Evolutionary conservation across 2,113 vertebrate genomes (phyloP).

Genomic region (Epinephelus cyanopodus): DNA sequence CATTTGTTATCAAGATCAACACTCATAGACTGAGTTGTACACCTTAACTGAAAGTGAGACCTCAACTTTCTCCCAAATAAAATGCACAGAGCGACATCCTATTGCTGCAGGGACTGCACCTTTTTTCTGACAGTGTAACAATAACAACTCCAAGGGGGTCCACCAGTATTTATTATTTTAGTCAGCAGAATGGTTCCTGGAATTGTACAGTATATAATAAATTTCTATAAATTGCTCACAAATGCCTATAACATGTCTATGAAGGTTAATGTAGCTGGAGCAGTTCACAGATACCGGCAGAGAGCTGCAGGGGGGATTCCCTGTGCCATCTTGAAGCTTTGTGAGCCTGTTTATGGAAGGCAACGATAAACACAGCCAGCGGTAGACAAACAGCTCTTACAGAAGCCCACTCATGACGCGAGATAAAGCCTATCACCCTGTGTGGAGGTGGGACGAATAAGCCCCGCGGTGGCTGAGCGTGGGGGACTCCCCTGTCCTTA

Average conservation of each 20-base stretch:
- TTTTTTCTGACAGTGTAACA: conserved; percentile 34
- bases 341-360: conserved; percentile 41
- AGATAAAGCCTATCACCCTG: conserved; percentile 55
- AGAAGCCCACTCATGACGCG: conserved; percentile 65
- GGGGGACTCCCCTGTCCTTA: conserved; percentile 63
- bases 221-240: conserved; percentile 66
- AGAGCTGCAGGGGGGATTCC: conserved; percentile 50
- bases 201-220: conserved; percentile 52
- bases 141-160: conserved; percentile 55
- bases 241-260: conserved; percentile 37
- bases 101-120: conserved; percentile 60
- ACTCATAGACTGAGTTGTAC: conserved; percentile 13
- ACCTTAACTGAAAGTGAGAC: conserved; percentile 50
- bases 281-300: conserved; percentile 44
- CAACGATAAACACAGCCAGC: conserved; percentile 16
- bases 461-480: not conserved
- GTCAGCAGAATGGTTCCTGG: conserved; percentile 71
- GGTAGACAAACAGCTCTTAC: conserved; percentile 29
- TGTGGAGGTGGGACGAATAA: conserved; percentile 51
- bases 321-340: conserved; percentile 19
- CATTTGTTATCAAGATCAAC: conserved; percentile 33
- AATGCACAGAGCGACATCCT: conserved; percentile 38
- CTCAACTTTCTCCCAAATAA: conserved; percentile 51
- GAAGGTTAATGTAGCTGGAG: conserved; percentile 31
- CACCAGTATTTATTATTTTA: conserved; percentile 60